Conservation (phyloP, 2,797 vertebrate species). For the Enteromius trimaculatus region DNA sequence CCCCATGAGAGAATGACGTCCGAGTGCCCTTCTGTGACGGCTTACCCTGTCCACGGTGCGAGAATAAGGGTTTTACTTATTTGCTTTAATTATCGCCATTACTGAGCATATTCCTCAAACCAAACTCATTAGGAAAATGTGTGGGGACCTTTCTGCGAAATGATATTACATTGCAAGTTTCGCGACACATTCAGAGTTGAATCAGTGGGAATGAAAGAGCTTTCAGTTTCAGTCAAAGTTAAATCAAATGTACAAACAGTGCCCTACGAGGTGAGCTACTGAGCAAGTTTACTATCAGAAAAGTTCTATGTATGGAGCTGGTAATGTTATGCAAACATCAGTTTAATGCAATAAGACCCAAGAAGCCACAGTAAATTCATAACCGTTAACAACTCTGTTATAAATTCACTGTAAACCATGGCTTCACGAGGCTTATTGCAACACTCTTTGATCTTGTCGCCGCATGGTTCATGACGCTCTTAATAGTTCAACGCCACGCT, state of each 20-base stretch:
- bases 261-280: background rate
- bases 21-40: slow-evolving; percentile 45
- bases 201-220: background rate
- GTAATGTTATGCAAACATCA: background rate
- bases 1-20: slow-evolving; percentile 51
- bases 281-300: background rate
- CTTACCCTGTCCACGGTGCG: slow-evolving; percentile 26
- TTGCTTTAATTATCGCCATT: slow-evolving; percentile 37
- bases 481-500: too few species aligned
- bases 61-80: slow-evolving; percentile 37
- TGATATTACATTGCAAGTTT: background rate
- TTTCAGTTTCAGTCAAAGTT: background rate
- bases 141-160: background rate
- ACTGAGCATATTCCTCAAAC: background rate
- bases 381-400: too few species aligned
- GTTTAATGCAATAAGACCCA: too few species aligned
- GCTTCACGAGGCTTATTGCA: too few species aligned
- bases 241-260: background rate
- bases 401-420: too few species aligned
- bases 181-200: background rate
- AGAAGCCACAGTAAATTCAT: too few species aligned
- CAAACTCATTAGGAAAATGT: background rate
- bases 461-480: too few species aligned
- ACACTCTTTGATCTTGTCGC: too few species aligned
- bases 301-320: background rate